Conservation (phyloP, 2,797 vertebrate species). For the Lepilemur septentrionalis region DNA sequence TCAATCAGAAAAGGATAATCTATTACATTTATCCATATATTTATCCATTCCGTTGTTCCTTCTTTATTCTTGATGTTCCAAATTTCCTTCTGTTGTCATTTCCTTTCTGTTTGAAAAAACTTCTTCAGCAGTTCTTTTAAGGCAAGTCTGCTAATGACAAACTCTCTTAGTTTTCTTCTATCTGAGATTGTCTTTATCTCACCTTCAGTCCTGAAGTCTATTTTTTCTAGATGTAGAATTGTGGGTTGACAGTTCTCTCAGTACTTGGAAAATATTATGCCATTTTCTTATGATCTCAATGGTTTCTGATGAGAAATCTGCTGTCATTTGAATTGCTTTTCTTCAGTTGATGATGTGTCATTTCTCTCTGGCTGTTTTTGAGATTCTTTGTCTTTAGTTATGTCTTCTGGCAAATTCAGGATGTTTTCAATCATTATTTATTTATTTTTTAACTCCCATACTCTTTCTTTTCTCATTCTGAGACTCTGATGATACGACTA, state of each 20-base stretch:
- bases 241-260: not conserved
- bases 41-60: not conserved
- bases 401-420: not conserved
- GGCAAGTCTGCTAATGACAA: not conserved
- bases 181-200: conserved; percentile 24
- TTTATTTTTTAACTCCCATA: not conserved
- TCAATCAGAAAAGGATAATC: not conserved
- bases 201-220: not conserved
- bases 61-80: not conserved
- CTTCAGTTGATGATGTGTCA: not conserved
- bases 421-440: conserved; percentile 47
- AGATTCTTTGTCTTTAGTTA: conserved; percentile 35
- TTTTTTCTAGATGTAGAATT: not conserved
- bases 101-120: not conserved
- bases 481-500: not conserved
- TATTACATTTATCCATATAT: not conserved
- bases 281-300: not conserved
- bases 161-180: conserved; percentile 6
- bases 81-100: not conserved
- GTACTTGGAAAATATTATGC: not conserved
- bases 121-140: conserved; percentile 6
- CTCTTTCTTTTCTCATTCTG: conserved; percentile 21
- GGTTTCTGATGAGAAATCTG: conserved; percentile 2
- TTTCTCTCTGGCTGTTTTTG: conserved; percentile 24
- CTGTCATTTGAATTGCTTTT: not conserved